phyloP scores from a whole-genome alignment of 2,113 vertebrate species.

The Ameiurus melas region DNA sequence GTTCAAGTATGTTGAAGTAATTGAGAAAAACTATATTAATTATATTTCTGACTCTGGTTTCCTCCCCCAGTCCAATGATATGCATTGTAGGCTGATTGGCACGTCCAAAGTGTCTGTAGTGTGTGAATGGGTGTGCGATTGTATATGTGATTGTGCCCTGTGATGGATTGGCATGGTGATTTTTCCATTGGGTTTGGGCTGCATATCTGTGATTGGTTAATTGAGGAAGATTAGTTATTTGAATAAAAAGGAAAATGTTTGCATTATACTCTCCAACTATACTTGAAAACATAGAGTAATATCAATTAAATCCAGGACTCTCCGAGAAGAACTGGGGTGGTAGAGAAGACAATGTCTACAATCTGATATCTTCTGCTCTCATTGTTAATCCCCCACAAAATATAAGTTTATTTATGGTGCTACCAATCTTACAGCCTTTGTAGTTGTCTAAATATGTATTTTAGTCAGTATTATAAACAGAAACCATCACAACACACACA shows the following conservation, averaged over 20 bases:
- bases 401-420: background rate
- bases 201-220: slow-evolving; percentile 35
- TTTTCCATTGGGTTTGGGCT: slow-evolving; percentile 29
- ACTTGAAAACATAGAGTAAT: background rate
- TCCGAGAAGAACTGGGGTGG: background rate
- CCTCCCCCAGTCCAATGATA: too few species aligned
- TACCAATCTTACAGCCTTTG: background rate
- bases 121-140: too few species aligned
- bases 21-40: background rate
- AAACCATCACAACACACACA: background rate
- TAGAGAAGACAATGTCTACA: background rate
- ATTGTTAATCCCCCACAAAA: background rate
- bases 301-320: background rate
- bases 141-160: too few species aligned
- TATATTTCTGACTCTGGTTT: background rate
- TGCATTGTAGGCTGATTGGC: too few species aligned
- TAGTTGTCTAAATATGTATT: background rate
- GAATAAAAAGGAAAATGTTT: slow-evolving; percentile 29
- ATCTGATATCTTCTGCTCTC: too few species aligned
- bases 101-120: too few species aligned
- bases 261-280: background rate
- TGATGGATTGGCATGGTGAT: background rate
- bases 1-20: background rate
- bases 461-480: background rate
- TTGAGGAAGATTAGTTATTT: slow-evolving; percentile 38